Base-by-base conservation (phyloP, 2,113 vertebrate genomes). In the Apodemus sylvaticus region DNA sequence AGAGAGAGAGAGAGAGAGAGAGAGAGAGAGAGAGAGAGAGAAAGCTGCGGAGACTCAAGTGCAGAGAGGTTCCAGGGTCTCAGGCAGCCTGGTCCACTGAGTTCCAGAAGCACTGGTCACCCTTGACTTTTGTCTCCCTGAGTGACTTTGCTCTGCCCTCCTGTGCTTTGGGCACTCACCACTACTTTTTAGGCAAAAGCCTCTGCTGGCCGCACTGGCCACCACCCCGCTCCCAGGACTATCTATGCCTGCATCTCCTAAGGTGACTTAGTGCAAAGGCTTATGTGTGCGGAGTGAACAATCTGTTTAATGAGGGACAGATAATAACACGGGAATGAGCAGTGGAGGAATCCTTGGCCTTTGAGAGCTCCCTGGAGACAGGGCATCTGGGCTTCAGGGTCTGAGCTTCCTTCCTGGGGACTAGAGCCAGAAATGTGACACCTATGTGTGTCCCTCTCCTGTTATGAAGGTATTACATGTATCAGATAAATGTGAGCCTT, bases 291-390 rank as follows among this genome's bases (percentile, higher is more conserved):
- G 1, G 2, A 14, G 53, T 0, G 2, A 82, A 3, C 13, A 45
- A 0, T 45, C 70, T 2, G 19, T 3, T 2, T 31, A 76, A 20
- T 12, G 45, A 36, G 34, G 13, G 34, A 24, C 1, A 62, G 12
- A 24, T 24, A 31, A 34, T 0, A 26, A 7, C 1, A 0, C 3
- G 17, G 11, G 6, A 10, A 2, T 0, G 24, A 17, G 13, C 11
- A 2, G 53, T 0, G 22, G 16, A 2, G 24, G 7, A 1, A 8
- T 24, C 20, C 2, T 7, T 48, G 70, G 13, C 20, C 9, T 24
- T 14, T 20, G 11, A 9, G 1, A 73, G 14, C 14, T 34, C 48
- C 53, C 11, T 3, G 0, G 3, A 4, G 11, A 1, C 24, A 20
- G 53, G n/a, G 7, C 16, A 14, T 34, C 24, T 51, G 39, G 24